phyloP scores from a whole-genome alignment of 2,797 vertebrate genomes.

The Ctenosaura bakeri region DNA sequence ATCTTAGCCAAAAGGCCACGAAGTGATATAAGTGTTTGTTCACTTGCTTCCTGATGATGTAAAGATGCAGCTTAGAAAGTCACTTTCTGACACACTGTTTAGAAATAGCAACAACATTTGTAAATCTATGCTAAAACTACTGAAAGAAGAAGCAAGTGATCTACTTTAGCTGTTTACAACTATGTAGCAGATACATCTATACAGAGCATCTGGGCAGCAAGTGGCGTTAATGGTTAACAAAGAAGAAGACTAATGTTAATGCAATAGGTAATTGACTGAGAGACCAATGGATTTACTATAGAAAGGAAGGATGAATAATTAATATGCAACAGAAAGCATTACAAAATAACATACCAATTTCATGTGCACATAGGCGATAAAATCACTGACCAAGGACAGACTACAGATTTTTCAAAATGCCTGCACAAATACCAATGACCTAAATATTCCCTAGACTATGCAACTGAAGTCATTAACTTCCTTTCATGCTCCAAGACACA shows the following conservation, averaged over 20 bases:
- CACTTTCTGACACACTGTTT: background rate
- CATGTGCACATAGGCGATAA: background rate
- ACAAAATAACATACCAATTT: background rate
- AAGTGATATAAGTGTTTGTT: background rate
- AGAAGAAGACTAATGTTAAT: background rate
- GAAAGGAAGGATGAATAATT: background rate
- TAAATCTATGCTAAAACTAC: background rate
- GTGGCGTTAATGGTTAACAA: background rate
- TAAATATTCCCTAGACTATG: background rate
- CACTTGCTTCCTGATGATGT: background rate
- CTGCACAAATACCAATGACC: background rate
- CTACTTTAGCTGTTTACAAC: background rate
- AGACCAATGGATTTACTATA: background rate
- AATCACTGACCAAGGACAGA: background rate
- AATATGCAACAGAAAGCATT: background rate
- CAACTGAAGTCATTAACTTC: background rate
- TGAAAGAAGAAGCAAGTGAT: background rate
- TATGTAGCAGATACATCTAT: background rate
- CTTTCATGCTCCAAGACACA: background rate
- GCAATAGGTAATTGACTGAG: background rate
- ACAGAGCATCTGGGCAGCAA: background rate
- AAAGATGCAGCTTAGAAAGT: background rate
- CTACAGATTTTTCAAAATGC: background rate
- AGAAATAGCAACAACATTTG: background rate
- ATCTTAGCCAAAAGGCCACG: too few relatives aligned